Evolutionary conservation across 2,113 vertebrate genomes (phyloP).

Genomic region (Lophius piscatorius): DNA sequence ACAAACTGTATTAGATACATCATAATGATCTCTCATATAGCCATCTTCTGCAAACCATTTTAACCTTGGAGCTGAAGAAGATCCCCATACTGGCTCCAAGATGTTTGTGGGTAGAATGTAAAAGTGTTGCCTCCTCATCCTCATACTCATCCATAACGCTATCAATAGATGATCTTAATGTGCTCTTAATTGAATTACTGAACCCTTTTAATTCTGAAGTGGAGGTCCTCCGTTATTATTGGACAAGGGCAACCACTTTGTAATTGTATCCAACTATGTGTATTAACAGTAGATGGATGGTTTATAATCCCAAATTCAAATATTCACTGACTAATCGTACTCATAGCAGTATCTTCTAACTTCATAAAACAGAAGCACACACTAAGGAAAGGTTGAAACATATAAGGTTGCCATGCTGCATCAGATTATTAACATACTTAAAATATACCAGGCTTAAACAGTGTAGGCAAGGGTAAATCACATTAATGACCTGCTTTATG

Average conservation of each 20-base stretch:
- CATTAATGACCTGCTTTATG: constrained; percentile 2
- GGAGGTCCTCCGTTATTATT: constrained; percentile 2
- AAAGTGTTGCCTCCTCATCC: neutral
- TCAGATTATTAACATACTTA: neutral
- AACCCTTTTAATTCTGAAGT: constrained; percentile 14
- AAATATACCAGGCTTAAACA: neutral
- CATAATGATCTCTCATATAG: no score
- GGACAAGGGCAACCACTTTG: constrained; percentile 15
- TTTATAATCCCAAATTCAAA: neutral
- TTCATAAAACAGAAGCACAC: neutral
- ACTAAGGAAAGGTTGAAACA: neutral
- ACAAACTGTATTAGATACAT: no score
- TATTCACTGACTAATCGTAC: neutral
- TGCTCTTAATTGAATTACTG: constrained; percentile 10
- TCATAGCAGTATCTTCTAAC: neutral
- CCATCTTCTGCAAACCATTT: no score
- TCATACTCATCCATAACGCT: no score
- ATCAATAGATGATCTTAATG: constrained; percentile 18
- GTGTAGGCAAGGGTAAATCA: neutral
- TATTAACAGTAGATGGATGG: constrained; percentile 2
- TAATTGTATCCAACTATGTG: neutral
- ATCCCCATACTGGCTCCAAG: neutral
- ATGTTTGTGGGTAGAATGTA: neutral
- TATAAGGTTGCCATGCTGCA: neutral
- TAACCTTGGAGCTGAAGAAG: no score